Evolutionary conservation across 2,888 invertebrate genomes (phyloP).

Genomic region (Hemithea aestivaria): DNA sequence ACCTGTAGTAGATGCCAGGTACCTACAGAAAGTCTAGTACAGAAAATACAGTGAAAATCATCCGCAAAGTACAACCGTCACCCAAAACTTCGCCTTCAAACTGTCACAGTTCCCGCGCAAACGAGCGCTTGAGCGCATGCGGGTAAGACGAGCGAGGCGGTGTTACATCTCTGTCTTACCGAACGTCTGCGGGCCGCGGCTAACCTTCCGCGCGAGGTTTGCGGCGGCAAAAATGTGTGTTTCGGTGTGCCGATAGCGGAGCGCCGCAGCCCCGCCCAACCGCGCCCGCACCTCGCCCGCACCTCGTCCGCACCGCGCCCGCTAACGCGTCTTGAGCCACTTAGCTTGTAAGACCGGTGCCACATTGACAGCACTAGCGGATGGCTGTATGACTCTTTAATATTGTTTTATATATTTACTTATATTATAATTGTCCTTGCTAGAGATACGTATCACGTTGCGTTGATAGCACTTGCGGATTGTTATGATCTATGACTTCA

Average conservation of each 20-base stretch:
- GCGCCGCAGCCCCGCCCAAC: constrained; percentile 64
- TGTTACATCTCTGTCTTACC: constrained; percentile 48
- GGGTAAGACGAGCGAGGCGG: constrained; percentile 43
- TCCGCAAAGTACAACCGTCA: constrained; percentile 25
- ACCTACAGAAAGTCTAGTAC: too few species aligned
- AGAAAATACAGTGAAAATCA: not conserved
- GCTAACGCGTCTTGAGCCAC: constrained; percentile 78
- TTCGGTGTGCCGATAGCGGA: constrained; percentile 79
- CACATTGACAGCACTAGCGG: constrained; percentile 46
- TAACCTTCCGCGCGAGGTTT: constrained; percentile 80
- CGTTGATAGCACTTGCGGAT: too few species aligned
- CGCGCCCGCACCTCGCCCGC: constrained; percentile 44
- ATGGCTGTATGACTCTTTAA: not conserved
- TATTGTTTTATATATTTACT: not conserved
- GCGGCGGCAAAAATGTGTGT: constrained; percentile 80
- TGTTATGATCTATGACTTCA: too few species aligned
- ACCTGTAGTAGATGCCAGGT: too few species aligned
- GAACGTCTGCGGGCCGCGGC: constrained; percentile 78
- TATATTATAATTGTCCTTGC: constrained; percentile 19
- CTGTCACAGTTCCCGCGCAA: constrained; percentile 68
- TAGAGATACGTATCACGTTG: too few species aligned
- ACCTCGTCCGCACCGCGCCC: constrained; percentile 42
- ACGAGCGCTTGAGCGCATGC: constrained; percentile 51
- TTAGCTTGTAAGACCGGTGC: constrained; percentile 72
- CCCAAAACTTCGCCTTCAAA: constrained; percentile 37